Base-by-base conservation (phyloP, 1,140 invertebrate genomes). In the Brachionus manjavacas region DNA sequence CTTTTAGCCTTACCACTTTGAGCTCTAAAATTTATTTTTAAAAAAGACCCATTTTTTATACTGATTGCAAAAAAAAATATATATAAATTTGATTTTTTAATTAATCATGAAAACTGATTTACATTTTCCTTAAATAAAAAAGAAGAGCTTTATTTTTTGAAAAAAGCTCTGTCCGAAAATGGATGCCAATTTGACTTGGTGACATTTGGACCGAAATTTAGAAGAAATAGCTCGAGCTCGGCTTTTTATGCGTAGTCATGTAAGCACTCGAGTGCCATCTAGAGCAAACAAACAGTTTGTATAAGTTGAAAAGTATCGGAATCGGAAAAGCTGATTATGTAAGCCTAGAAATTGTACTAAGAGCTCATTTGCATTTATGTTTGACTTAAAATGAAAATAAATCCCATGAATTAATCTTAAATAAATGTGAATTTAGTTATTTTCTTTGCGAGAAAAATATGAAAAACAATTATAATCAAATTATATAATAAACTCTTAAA, bases 391-490 rank as follows among this genome's bases (percentile, higher is more conserved):
- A 60, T 52, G 35, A 72, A 72, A 72, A 39, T 41, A 72, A 72
- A 72, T 39, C 35, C 68, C 68, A 72, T 43, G 6, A 43, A 72
- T 72, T 72, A 72, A 72, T 72, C 68, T 72, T 72, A 41, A 72
- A 72, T 72, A 41, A 72, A 72, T 72, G 68, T 72, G 12, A 72
- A 72, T 72, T 72, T 72, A 72, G 68, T 72, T 72, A 41, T 41
- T 72, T 72, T 72, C n/a, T 72, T 41, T 72, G n/a, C 16, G 9
- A 72, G 4, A 72, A 72, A 70, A 35, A 70, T n/a, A 23, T 0
- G 9, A 72, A 72, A 72, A 72, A 41, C 35, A 43, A 72, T 72
- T 72, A 72, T 72, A 68, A 60, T 60, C 52, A 60, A 60, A 60
- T 68, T 68, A 68, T 31, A 68, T 68, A 68, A 68, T 68, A 68